A percentile compares a stretch with the other conserved stretches of the same genome.
Evolutionary conservation across 2,888 invertebrate species (phyloP).

Genomic region (Ernsta delagoae): DNA sequence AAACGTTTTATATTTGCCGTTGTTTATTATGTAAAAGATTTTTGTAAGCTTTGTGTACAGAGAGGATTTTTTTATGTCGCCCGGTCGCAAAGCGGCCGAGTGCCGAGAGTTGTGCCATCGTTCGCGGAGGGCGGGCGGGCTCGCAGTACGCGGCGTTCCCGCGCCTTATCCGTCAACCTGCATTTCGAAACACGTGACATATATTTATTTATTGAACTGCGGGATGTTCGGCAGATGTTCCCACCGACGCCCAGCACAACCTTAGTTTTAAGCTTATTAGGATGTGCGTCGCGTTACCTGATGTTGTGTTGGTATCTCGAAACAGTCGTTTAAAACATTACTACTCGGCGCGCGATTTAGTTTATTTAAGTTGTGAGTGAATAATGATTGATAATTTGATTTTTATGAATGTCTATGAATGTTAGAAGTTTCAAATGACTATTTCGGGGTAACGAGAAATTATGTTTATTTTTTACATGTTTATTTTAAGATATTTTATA

Average conservation of each 20-base stretch:
- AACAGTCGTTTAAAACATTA: conserved; percentile 48
- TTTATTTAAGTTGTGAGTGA: neutral
- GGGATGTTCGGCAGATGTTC: no score
- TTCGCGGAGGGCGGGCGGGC: conserved; percentile 47
- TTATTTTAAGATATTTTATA: conserved; percentile 48
- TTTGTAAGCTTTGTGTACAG: conserved; percentile 66
- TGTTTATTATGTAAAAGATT: conserved; percentile 71
- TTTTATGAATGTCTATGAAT: conserved; percentile 20
- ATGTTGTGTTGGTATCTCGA: conserved; percentile 58
- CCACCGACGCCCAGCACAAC: conserved; percentile 49
- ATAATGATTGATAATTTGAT: neutral
- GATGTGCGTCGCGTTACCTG: conserved; percentile 80
- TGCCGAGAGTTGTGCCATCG: conserved; percentile 70
- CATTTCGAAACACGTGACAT: conserved; percentile 48
- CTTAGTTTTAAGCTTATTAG: conserved; percentile 66
- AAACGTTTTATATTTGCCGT: conserved; percentile 76
- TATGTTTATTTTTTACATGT: conserved; percentile 59
- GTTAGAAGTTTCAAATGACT: conserved; percentile 45
- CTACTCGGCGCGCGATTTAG: neutral
- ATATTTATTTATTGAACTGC: no score
- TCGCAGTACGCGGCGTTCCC: conserved; percentile 35
- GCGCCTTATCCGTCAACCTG: conserved; percentile 47
- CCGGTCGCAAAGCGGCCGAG: conserved; percentile 70
- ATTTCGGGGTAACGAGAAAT: conserved; percentile 49
- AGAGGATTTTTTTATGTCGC: conserved; percentile 59